phyloP scores from a whole-genome alignment of 2,888 invertebrate species.

The Acrobasis consociella region DNA sequence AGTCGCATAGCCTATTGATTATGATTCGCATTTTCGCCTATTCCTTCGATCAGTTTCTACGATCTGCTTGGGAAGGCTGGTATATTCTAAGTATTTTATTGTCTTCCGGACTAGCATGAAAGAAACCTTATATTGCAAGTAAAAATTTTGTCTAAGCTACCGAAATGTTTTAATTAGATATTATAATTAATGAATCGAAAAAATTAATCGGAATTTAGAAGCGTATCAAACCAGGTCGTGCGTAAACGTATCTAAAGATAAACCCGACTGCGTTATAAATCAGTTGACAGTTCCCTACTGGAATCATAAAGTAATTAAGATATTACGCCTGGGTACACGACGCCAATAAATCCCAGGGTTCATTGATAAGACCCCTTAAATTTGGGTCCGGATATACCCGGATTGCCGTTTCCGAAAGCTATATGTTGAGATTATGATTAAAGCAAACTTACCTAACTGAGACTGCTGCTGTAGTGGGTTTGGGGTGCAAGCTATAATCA shows the following conservation, averaged over 20 bases:
- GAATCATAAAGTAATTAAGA: slow-evolving; percentile 62
- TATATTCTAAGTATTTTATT: too few species aligned
- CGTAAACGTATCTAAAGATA: slow-evolving; percentile 11
- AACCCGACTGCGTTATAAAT: slow-evolving; percentile 19
- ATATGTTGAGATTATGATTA: slow-evolving; percentile 42
- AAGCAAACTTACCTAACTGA: slow-evolving; percentile 42
- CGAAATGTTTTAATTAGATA: too few species aligned
- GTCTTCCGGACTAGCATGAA: too few species aligned
- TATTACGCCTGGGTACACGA: slow-evolving; percentile 48
- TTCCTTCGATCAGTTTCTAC: too few species aligned
- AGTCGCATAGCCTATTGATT: too few species aligned
- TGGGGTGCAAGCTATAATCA: too few species aligned
- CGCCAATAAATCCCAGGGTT: slow-evolving; percentile 46
- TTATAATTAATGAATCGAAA: too few species aligned
- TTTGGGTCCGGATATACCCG: slow-evolving; percentile 49
- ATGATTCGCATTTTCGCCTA: too few species aligned
- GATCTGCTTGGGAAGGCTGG: too few species aligned
- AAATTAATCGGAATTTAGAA: not conserved
- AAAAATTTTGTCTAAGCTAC: too few species aligned
- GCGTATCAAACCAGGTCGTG: not conserved
- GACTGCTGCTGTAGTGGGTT: not conserved
- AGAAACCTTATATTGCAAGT: too few species aligned
- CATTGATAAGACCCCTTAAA: slow-evolving; percentile 45
- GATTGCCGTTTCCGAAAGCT: slow-evolving; percentile 52
- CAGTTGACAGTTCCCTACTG: slow-evolving; percentile 11